These are phyloP conservation scores for Haemorhous mexicanus DNA, from an alignment of 2,113 vertebrate species.

Conservation along the genomic window DNA sequence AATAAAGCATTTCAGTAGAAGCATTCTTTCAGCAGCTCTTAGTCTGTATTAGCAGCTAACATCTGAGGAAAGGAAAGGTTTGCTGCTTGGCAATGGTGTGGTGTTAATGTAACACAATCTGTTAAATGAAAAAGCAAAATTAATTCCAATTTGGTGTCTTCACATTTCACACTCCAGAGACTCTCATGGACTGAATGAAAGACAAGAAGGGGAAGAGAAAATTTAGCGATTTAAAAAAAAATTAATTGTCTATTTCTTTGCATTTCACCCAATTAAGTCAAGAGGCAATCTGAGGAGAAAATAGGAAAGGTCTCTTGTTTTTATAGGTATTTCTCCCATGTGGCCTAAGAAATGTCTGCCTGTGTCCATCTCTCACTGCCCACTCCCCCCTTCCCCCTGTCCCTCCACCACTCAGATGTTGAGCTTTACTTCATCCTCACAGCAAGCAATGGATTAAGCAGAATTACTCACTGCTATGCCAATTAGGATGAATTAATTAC, in stretches of 20 bases:
- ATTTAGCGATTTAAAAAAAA: background rate
- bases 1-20: slow-evolving; percentile 53
- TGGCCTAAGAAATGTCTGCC: background rate
- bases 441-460: slow-evolving; percentile 54
- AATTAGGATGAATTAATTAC: slow-evolving; percentile 53
- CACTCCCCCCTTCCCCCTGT: background rate
- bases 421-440: slow-evolving; percentile 36
- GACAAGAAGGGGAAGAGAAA: background rate
- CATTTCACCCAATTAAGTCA: slow-evolving; percentile 6
- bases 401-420: slow-evolving; percentile 14
- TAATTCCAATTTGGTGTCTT: slow-evolving; percentile 67
- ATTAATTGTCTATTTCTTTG: background rate
- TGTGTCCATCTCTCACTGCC: background rate
- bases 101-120: slow-evolving; percentile 68
- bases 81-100: slow-evolving; percentile 56
- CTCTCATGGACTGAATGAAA: slow-evolving; percentile 53
- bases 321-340: background rate
- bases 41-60: slow-evolving; percentile 58
- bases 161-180: slow-evolving; percentile 67
- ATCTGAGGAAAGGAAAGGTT: slow-evolving; percentile 58
- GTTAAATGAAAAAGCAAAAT: slow-evolving; percentile 68
- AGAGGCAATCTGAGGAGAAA: background rate
- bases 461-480: slow-evolving; percentile 50
- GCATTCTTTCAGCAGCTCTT: slow-evolving; percentile 30
- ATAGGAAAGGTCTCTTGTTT: background rate